These are phyloP conservation scores for Ophioderma brevispina DNA, from an alignment of 35 echinoderm and acorn worm species.

Conservation along the genomic window DNA sequence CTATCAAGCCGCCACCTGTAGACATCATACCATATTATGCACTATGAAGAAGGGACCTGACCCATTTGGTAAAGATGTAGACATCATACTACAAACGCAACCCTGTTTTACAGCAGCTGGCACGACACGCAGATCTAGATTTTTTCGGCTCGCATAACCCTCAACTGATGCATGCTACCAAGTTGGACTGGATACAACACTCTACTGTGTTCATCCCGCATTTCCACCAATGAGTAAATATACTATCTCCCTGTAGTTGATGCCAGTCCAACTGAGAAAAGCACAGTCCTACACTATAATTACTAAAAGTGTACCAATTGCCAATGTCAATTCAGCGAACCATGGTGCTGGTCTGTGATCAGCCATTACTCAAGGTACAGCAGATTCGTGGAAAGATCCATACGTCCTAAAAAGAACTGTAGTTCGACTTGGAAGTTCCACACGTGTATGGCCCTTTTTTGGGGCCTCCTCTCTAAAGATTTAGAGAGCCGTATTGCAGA, in stretches of 20 bases:
- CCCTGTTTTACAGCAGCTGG: neutral
- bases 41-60: slow-evolving; percentile 45
- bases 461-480: neutral
- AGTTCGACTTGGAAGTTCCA: slow-evolving; percentile 50
- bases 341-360: slow-evolving; percentile 41
- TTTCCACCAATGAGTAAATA: slow-evolving; percentile 1
- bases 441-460: slow-evolving; percentile 45
- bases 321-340: slow-evolving; percentile 9
- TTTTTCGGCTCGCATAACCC: neutral
- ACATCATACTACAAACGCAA: neutral
- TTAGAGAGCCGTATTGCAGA: slow-evolving; percentile 16
- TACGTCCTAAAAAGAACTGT: slow-evolving; percentile 24
- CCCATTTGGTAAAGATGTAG: neutral
- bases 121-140: neutral
- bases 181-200: slow-evolving; percentile 33
- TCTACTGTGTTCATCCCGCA: neutral
- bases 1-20: slow-evolving; percentile 29
- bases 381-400: slow-evolving; percentile 21
- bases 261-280: slow-evolving; percentile 51
- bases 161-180: neutral
- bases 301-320: slow-evolving; percentile 31
- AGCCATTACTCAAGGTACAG: slow-evolving; percentile 43
- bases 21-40: slow-evolving; percentile 5
- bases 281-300: slow-evolving; percentile 47
- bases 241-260: slow-evolving; percentile 60